These are phyloP conservation scores for Eupeodes latifasciatus DNA, from an alignment of 2,888 invertebrate genomes.

Conservation along the genomic window DNA sequence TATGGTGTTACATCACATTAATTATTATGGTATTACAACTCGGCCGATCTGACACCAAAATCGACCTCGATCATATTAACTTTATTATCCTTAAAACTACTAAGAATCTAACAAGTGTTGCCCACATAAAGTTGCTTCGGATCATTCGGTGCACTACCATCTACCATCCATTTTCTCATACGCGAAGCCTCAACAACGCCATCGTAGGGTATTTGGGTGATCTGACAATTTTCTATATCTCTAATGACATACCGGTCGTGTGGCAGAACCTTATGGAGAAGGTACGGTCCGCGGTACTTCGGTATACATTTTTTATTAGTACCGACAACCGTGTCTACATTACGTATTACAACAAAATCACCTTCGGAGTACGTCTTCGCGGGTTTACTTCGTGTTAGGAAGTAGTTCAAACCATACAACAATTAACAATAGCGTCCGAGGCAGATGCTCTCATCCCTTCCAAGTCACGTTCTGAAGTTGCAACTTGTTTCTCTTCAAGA, in stretches of 20 bases:
- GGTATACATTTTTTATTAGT: constrained; percentile 64
- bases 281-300: constrained; percentile 43
- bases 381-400: constrained; percentile 54
- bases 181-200: not conserved
- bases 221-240: constrained; percentile 77
- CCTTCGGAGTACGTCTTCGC: constrained; percentile 59
- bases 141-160: no score
- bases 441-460: not conserved
- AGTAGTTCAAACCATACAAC: not conserved
- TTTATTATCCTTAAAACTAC: no score
- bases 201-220: constrained; percentile 60
- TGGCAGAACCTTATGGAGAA: constrained; percentile 18
- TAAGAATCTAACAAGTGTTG: no score
- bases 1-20: no score
- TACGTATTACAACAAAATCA: constrained; percentile 66
- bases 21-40: no score
- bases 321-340: constrained; percentile 77
- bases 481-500: not conserved
- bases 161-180: no score
- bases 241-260: constrained; percentile 77
- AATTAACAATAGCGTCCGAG: constrained; percentile 42
- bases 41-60: no score
- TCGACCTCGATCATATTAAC: no score
- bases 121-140: no score
- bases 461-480: not conserved